Base-by-base conservation (phyloP, 2,888 invertebrate species). In the Caenorhabditis sp. region DNA sequence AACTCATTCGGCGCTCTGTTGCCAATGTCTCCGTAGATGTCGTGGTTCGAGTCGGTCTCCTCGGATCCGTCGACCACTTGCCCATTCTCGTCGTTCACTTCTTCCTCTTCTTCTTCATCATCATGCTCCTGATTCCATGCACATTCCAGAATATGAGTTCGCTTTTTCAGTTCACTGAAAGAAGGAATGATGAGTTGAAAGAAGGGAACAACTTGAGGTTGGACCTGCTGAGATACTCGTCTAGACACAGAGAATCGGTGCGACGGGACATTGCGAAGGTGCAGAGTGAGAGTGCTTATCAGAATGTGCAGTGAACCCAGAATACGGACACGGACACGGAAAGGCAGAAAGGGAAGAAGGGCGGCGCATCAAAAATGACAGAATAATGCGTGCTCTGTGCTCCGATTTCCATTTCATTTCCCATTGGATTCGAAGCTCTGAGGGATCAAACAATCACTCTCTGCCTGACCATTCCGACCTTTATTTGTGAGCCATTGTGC, bases 81-180 rank as follows among this genome's bases (percentile, higher is more conserved):
- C 4, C 44, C 40, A 53, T 20, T 65, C 35, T 65, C 51, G 9
- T 20, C 50, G 13, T 51, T 44, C 24, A 50, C 40, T 6, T 69
- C 69, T 47, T 81, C 81, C 15, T 76, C 83, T 26, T 85, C 83
- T 44, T 71, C 77, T 9, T 82, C 83, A 0, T 80, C 83, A 28
- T 78, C 80, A 9, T 80, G 56, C 50, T 77, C 76, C 22, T 84
- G 79, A 61, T 81, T 79, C 69, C 79, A 85, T 3, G 88, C 87
- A 24, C 85, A 83, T 78, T 88, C 88, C 47, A 88, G 77, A 68
- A 88, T 89, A 50, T 88, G 83, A 51, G 88, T 85, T 53, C 84
- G 85, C 44, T 89, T 86, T 37, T 82, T 64, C 32, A 88, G 78
- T 44, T 83, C 80, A 47, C 88, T 83, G 53, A 65, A 83, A 18